Base-by-base conservation (phyloP, 1,140 invertebrate species). In the Tetraneura akinire region DNA sequence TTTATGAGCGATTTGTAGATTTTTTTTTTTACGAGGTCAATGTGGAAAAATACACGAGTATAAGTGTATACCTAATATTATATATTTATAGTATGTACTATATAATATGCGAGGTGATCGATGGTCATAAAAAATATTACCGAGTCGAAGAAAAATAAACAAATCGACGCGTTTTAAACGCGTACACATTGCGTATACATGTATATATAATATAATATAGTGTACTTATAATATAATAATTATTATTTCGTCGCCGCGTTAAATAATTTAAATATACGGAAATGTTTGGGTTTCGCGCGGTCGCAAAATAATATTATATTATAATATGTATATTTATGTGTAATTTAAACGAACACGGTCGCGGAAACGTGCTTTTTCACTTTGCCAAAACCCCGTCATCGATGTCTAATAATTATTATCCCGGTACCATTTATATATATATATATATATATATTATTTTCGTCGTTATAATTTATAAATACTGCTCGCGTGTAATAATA, bases 271-370 rank as follows among this genome's bases (percentile, higher is more conserved):
- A 64, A 64, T 18, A 64, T 18, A 64, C 62, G 62, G 16, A 64
- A 64, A 64, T 64, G 62, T 64, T 64, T 64, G 62, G 62, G 62
- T 64, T 64, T 64, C 62, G 62, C 32, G 62, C 29, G 62, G 29
- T 21, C 62, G 9, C 18, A 32, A 18, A n/a, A 64, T 37, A 37
- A 37, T n/a, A n/a, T n/a, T n/a, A n/a, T n/a, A n/a, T n/a, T n/a
- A n/a, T n/a, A n/a, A n/a, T n/a, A n/a, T n/a, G n/a, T n/a, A n/a
- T n/a, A n/a, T n/a, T n/a, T n/a, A n/a, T n/a, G n/a, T n/a, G n/a
- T n/a, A n/a, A n/a, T n/a, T 64, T 64, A 62, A 62, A 37, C 62
- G 32, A 64, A 37, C 62, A 11, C 18, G 62, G 60, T 62, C 29
- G 62, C 29, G 62, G 62, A 64, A 64, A 64, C 62, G 62, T 64